Evolutionary conservation across 92 coral and sea anemone genomes (phyloP), one percentile per base, ranked within the genome.

Genomic region (Umimayanthus kanabou): DNA sequence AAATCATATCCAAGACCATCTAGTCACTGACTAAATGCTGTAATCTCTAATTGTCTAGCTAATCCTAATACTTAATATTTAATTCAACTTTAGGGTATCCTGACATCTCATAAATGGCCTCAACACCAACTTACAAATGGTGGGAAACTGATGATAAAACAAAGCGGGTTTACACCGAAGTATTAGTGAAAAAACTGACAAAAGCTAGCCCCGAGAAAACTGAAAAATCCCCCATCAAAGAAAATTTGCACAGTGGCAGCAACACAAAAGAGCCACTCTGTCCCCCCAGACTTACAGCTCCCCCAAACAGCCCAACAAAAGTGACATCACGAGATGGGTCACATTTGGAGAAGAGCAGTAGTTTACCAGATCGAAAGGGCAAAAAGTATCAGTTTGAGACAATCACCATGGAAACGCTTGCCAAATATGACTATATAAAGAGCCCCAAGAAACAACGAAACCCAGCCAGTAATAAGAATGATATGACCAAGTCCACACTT

Each of bases 131-230:
- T 43, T 95, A 95, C 94, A 94, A 94, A 82, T 95, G 98, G 98
- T 95, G 98, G 98, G 98, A 95, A 73, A 89, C 94, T 20, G 96
- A 94, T 65, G 95, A 93, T 85, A 94, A 94, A 64, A 94, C 98
- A 65, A 95, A 95, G 89, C 90, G 98, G 25, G 92, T 95, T 39
- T 95, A 95, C 94, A 94, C 98, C 45, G 98, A 95, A 78, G 90
- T 94, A 29, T 76, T 95, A 69, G 97, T 96, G 47, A 95, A 93
- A 72, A 95, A 95, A 86, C 91, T 94, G 23, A 89, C 65, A 6
- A 90, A 91, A 77, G 78, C 93, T 25, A 91, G 92, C 79, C 94
- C 92, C 58, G 88, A 90, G 88, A 94, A 90, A 88, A 71, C 89
- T 13, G 72, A 43, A 58, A 70, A 82, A 18, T 39, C 77, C 5